These are phyloP conservation scores for Aricia agestis DNA, from an alignment of 1,140 invertebrate genomes.

Conservation along the genomic window DNA sequence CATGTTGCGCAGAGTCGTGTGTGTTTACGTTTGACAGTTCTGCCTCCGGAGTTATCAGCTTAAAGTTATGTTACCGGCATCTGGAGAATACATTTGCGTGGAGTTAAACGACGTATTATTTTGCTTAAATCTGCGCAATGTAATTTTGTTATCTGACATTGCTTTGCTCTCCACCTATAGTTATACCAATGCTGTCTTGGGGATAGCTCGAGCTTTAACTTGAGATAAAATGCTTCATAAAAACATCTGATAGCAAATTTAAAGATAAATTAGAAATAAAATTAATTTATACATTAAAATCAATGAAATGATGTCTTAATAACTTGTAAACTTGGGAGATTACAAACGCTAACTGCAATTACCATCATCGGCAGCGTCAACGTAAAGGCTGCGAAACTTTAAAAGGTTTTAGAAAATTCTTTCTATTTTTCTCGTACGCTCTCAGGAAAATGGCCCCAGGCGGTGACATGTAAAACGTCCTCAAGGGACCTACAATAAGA, in stretches of 20 bases:
- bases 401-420: conserved; percentile 14
- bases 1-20: background rate
- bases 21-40: background rate
- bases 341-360: background rate
- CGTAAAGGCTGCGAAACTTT: conserved; percentile 8
- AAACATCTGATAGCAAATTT: too few relatives aligned
- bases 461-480: conserved; percentile 11
- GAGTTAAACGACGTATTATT: background rate
- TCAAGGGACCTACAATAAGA: conserved; percentile 2
- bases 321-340: too few relatives aligned
- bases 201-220: too few relatives aligned
- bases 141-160: background rate
- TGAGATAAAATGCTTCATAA: too few relatives aligned
- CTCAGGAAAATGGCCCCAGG: conserved; percentile 1
- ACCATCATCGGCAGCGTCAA: background rate
- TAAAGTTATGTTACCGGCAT: background rate
- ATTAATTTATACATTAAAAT: too few relatives aligned
- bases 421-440: conserved; percentile 1
- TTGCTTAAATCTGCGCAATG: background rate
- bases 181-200: too few relatives aligned
- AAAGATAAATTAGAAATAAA: too few relatives aligned
- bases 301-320: too few relatives aligned
- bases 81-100: background rate
- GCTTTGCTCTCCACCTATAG: too few relatives aligned
- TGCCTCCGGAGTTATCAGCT: background rate